Conservation (phyloP, 2,888 invertebrate species). For the Chironomus riparius region DNA sequence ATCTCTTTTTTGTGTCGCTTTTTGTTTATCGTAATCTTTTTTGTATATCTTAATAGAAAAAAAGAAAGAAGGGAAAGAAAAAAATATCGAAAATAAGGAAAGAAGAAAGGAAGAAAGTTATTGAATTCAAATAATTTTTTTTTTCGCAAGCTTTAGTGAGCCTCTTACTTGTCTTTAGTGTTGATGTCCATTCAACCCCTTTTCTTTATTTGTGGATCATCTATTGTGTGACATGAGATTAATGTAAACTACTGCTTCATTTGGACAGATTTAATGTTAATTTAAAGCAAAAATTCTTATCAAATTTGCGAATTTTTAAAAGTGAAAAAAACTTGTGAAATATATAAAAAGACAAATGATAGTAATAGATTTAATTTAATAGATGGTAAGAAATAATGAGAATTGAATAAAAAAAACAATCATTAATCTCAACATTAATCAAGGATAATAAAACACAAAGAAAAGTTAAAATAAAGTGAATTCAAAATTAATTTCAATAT, state of each 20-base stretch:
- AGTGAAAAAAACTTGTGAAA: background rate
- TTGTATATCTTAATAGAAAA: background rate
- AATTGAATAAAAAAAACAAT: background rate
- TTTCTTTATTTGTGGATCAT: constrained; percentile 4
- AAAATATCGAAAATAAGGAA: background rate
- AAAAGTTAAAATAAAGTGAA: background rate
- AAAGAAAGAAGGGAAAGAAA: background rate
- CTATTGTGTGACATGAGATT: constrained; percentile 7
- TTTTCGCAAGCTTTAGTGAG: background rate
- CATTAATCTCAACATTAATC: too few species aligned
- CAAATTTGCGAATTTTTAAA: background rate
- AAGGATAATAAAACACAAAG: background rate
- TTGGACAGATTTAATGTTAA: background rate
- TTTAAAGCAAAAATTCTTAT: background rate
- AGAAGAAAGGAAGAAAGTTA: background rate
- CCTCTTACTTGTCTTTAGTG: background rate
- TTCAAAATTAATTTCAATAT: constrained; percentile 33
- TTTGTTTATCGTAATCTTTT: constrained; percentile 10
- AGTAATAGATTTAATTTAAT: background rate
- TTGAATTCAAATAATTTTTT: background rate
- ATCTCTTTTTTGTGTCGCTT: constrained; percentile 25
- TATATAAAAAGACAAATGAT: too few species aligned
- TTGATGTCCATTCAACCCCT: background rate
- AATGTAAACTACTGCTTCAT: background rate
- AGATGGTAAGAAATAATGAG: background rate